These are phyloP conservation scores for Akabosia matsudoensis DNA, from an alignment of 1,140 invertebrate species.

Conservation along the genomic window DNA sequence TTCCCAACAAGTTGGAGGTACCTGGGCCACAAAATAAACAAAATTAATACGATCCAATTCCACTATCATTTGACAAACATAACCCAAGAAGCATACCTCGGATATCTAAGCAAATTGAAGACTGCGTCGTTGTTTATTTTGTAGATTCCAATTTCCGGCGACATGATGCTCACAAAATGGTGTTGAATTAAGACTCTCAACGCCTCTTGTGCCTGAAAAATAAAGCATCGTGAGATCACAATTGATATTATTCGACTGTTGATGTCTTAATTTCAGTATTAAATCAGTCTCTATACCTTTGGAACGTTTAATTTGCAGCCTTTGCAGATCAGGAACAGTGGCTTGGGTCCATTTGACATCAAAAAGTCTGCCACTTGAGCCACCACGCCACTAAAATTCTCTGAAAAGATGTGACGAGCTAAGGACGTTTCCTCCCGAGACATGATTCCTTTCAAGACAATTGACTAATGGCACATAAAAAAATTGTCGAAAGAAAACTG, in stretches of 20 bases:
- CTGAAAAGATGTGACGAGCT: conserved; percentile 21
- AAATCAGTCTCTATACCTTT: too few relatives aligned
- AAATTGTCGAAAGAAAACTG: too few relatives aligned
- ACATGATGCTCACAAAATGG: conserved; percentile 27
- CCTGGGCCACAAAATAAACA: background rate
- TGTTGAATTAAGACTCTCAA: conserved; percentile 38
- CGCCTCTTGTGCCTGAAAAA: conserved; percentile 30
- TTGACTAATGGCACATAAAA: background rate
- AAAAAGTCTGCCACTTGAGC: conserved; percentile 27
- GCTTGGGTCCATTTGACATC: conserved; percentile 26
- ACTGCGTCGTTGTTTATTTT: conserved; percentile 13
- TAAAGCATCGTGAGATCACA: too few relatives aligned
- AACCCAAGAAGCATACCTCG: conserved; percentile 19
- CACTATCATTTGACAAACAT: background rate
- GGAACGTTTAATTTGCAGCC: background rate
- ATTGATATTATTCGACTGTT: too few relatives aligned
- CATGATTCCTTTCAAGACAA: background rate
- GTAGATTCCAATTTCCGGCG: background rate
- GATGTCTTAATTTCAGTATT: too few relatives aligned
- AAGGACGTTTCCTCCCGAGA: background rate
- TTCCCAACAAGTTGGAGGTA: conserved; percentile 19
- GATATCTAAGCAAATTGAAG: conserved; percentile 29
- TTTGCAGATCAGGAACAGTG: conserved; percentile 6
- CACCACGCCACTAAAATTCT: conserved; percentile 32
- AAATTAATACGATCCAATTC: background rate